Evolutionary conservation across 2,797 vertebrate species (phyloP), one percentile per base, ranked within the genome.

Genomic region (Syngnathus rostellatus): DNA sequence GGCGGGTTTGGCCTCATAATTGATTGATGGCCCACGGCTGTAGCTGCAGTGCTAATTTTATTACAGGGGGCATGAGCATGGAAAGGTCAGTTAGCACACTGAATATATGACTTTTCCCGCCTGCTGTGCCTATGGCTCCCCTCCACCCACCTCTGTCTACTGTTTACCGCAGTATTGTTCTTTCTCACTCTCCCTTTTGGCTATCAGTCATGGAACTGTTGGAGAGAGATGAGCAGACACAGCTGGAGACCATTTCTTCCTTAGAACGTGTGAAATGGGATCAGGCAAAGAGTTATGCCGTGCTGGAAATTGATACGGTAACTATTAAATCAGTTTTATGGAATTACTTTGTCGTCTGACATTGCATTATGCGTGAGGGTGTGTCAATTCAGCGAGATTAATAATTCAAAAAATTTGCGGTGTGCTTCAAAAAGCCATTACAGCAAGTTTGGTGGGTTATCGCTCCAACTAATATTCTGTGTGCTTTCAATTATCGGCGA

Each of bases 1-100:
- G 69, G 62, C 72, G 71, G 72, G 62, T 61, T 46, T 72, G 73
- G 76, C 81, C 73, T 72, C 45, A 79, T 83, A 87, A 88, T 86
- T 88, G 86, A 88, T 86, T 88, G 86, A 90, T 88, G 81, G 83
- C 69, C 14, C 71, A 70, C 74, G 78, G 77, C 76, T 82, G 79
- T 82, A 77, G 81, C 78, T 74, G 70, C 70, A 69, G 72, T 82
- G 80, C 77, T 89, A 89, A 87, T 88, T 75, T 79, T 84, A 85
- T 89, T 88, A 88, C 72, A 80, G 75, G 73, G 84, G 82, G 80
- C 84, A 82, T 73, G 74, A 72, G 73, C 80, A 81, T 74, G 77
- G 69, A 90, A 88, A 87, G 86, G 86, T 89, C 87, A 81, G 72
- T 80, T 78, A 81, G 68, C 82, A 79, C 77, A 77, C 60, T 72